Evolutionary conservation across 2,888 invertebrate genomes (phyloP), one percentile per base, ranked within the genome.

Genomic region (Tenthredo notha): DNA sequence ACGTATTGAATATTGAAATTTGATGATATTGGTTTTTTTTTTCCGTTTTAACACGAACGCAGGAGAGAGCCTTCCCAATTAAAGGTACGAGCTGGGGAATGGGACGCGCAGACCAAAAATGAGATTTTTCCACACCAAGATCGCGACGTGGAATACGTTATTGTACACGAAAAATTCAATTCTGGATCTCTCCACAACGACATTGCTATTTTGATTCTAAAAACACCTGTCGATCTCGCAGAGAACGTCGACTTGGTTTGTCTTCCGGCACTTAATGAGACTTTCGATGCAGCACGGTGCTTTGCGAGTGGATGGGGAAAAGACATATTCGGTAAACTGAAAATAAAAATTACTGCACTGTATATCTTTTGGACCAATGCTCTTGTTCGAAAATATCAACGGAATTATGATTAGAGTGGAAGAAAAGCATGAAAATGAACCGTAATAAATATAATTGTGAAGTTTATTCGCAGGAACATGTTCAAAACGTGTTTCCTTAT

Each of bases 271-370:
- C 89, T 93, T 0, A 92, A 93, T 1, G 91, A 93, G 1, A 90
- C 92, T 6, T 94, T 94, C 85, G 94, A 95, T 85, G 94, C 94
- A 5, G 92, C 94, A 0, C 91, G 94, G 12, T 97, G 97, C 92
- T 94, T 95, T 86, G 97, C 96, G 1, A 95, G 96, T 29, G 97
- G 97, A 4, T 97, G 97, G 97, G 97, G 97, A 40, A 97, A 96
- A 90, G 95, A 96, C 90, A 94, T 94, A 83, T 96, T 96, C 89
- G 96, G 96, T 89, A 95, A 94, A 29, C 54, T 61, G 25, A 3
- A 29, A 9, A 29, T 6, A n/a, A 67, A 65, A 21, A 85, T 18
- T 84, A n/a, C 29, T 50, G 18, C 50, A 50, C 50, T 50, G 18
- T n/a, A n/a, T 18, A n/a, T 54, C n/a, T 54, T 54, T 54, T 54